A percentile compares a stretch with the other conserved stretches of the same genome.
phyloP scores from a whole-genome alignment of 2,888 invertebrate species.

The Phaedon cochleariae region DNA sequence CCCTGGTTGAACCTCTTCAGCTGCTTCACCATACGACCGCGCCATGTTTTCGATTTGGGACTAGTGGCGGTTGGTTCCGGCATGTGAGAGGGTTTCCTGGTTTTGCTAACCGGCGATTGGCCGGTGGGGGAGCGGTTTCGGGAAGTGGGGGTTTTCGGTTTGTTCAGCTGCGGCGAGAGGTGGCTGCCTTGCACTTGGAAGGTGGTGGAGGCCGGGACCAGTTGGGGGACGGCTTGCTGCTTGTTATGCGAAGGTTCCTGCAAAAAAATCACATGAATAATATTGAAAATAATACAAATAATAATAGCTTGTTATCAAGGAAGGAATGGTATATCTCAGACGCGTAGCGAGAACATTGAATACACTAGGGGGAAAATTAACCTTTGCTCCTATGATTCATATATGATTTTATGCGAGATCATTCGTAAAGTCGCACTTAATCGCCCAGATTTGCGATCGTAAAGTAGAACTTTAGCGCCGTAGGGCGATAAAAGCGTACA shows the following conservation, averaged over 20 bases:
- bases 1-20: conserved; percentile 80
- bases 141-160: conserved; percentile 65
- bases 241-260: conserved; percentile 56
- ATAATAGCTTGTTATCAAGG: too few relatives aligned
- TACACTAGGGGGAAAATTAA: too few relatives aligned
- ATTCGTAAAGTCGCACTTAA: too few relatives aligned
- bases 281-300: too few relatives aligned
- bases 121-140: conserved; percentile 72
- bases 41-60: conserved; percentile 93
- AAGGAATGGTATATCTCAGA: too few relatives aligned
- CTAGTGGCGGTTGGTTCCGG: conserved; percentile 51
- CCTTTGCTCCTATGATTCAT: too few relatives aligned
- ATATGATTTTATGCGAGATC: too few relatives aligned
- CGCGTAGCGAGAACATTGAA: too few relatives aligned
- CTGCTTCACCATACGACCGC: conserved; percentile 84
- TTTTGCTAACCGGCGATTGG: conserved; percentile 77
- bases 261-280: conserved; percentile 16
- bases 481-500: too few relatives aligned
- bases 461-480: too few relatives aligned
- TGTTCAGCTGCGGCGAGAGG: conserved; percentile 67
- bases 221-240: conserved; percentile 65
- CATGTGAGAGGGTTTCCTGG: conserved; percentile 70
- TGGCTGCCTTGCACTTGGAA: conserved; percentile 61
- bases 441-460: too few relatives aligned
- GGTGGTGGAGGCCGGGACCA: conserved; percentile 59